A percentile compares a stretch with the other conserved stretches of the same genome.
Evolutionary conservation across 2,113 vertebrate genomes (phyloP).

Genomic region (Stegostoma tigrinum): DNA sequence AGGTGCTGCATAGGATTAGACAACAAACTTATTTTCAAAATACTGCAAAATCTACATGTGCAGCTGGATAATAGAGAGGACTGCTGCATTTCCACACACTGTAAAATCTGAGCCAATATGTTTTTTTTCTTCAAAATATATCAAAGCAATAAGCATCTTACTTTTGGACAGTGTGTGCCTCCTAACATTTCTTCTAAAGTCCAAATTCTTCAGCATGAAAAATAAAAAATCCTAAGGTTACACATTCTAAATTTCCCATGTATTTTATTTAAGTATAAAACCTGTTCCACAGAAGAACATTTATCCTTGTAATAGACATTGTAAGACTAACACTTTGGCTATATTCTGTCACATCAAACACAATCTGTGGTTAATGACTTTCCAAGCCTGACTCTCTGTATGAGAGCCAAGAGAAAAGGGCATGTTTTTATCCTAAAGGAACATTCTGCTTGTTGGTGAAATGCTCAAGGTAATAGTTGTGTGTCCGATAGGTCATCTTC

Average conservation of each 20-base stretch:
- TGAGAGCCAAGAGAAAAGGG: slow-evolving; percentile 38
- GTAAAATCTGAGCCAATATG: background rate
- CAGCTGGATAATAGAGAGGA: background rate
- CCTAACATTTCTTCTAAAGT: background rate
- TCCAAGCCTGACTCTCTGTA: slow-evolving; percentile 17
- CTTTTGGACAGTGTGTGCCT: background rate
- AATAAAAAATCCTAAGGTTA: background rate
- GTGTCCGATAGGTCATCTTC: slow-evolving; percentile 22
- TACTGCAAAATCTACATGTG: background rate
- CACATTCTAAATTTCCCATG: background rate
- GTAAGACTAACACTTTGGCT: slow-evolving; percentile 3
- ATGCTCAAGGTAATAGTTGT: slow-evolving; percentile 35
- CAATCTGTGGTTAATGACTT: slow-evolving; percentile 34
- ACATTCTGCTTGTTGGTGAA: slow-evolving; percentile 39
- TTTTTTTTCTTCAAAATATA: background rate
- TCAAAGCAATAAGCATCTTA: background rate
- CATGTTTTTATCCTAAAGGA: slow-evolving; percentile 38
- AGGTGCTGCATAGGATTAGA: background rate
- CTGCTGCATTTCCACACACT: too few species aligned
- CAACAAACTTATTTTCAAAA: background rate
- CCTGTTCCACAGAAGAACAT: slow-evolving; percentile 24
- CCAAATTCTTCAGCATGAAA: background rate
- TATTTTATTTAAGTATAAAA: slow-evolving; percentile 16
- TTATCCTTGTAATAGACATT: slow-evolving; percentile 26
- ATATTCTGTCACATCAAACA: slow-evolving; percentile 26